A percentile compares a stretch with the other conserved stretches of the same genome.
Evolutionary conservation across 2,797 vertebrate genomes (phyloP).

Genomic region (Leuciscus waleckii): DNA sequence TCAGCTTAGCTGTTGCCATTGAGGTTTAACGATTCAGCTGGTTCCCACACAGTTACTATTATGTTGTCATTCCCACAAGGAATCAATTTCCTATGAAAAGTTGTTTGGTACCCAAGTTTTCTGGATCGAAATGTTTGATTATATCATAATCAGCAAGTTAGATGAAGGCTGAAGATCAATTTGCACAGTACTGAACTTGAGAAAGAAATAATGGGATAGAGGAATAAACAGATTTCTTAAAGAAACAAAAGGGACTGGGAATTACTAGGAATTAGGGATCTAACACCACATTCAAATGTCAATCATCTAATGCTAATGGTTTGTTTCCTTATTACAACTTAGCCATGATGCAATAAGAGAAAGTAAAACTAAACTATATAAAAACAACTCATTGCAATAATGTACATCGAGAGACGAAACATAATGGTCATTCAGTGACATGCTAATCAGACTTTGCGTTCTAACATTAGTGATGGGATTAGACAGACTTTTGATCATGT

Average conservation of each 20-base stretch:
- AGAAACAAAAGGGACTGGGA: background rate
- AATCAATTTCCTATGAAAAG: constrained; percentile 11
- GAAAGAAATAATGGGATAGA: background rate
- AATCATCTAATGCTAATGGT: background rate
- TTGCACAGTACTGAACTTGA: background rate
- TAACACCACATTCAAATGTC: constrained; percentile 20
- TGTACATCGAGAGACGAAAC: background rate
- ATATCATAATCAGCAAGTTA: background rate
- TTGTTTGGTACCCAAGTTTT: background rate
- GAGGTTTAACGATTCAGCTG: background rate
- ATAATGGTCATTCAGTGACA: background rate
- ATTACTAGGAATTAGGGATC: background rate
- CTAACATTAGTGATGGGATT: background rate
- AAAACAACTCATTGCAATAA: background rate
- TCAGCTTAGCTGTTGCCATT: constrained; percentile 2
- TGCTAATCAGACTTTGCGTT: background rate
- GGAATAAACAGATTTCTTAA: constrained; percentile 23
- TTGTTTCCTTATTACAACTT: background rate
- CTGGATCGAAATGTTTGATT: background rate
- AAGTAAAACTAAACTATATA: background rate
- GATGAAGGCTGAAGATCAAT: background rate
- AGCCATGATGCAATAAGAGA: background rate
- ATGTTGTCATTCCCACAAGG: constrained; percentile 8
- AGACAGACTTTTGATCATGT: background rate
- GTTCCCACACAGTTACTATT: constrained; percentile 8